Evolutionary conservation across 2,888 invertebrate species (phyloP).

Genomic region (Harpalus rufipes): DNA sequence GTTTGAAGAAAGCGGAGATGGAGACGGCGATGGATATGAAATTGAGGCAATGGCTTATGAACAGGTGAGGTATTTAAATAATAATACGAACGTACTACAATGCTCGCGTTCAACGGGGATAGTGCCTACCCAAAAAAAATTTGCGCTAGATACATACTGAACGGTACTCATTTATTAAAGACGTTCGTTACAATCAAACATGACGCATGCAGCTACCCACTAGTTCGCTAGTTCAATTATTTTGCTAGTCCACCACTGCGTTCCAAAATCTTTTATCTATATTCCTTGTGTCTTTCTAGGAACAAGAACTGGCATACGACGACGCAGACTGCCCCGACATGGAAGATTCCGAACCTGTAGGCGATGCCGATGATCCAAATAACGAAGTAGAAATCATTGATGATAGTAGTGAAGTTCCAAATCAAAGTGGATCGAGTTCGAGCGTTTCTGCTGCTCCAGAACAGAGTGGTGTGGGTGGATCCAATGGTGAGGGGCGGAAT

Average conservation of each 20-base stretch:
- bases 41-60: conserved; percentile 77
- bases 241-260: too few relatives aligned
- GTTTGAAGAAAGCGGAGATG: conserved; percentile 77
- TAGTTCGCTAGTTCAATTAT: too few relatives aligned
- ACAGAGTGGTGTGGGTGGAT: conserved; percentile 75
- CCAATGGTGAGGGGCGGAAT: conserved; percentile 77
- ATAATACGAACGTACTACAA: neutral
- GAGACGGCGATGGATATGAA: conserved; percentile 81
- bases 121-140: too few relatives aligned
- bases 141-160: too few relatives aligned
- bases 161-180: too few relatives aligned
- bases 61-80: conserved; percentile 68
- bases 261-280: too few relatives aligned
- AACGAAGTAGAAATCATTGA: conserved; percentile 83
- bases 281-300: conserved; percentile 71
- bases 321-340: conserved; percentile 80
- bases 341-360: conserved; percentile 75
- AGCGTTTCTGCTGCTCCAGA: conserved; percentile 65
- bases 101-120: too few relatives aligned
- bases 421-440: conserved; percentile 77
- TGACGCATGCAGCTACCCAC: too few relatives aligned
- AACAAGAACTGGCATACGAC: conserved; percentile 78
- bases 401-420: conserved; percentile 83
- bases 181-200: too few relatives aligned
- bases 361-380: conserved; percentile 80